Base-by-base conservation (phyloP, 1,140 invertebrate species). In the Anoplophora glabripennis region DNA sequence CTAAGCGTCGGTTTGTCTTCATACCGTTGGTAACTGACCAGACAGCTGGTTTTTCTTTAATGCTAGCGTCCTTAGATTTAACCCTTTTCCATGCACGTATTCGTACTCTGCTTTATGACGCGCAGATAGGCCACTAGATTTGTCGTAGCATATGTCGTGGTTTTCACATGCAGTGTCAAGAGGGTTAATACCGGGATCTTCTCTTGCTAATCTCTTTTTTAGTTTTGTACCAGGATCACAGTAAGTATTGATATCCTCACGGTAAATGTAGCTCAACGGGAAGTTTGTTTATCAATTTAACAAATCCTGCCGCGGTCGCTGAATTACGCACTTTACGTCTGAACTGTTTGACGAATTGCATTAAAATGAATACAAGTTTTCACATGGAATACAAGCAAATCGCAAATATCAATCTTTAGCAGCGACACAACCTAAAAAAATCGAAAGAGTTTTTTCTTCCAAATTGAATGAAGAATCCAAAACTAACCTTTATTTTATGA, bases 61-160 rank as follows among this genome's bases (percentile, higher is more conserved):
- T 35, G 57, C 34, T 64, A 49, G 72, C 53, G 53, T 79, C 72
- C 59, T 65, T 73, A 9, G 77, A 56, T 58, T 72, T 71, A 33
- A 76, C 65, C 63, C 71, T 60, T 54, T 70, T 10, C 68, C 68
- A 76, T 37, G 76, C 75, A 62, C 69, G 70, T 33, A 66, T 53
- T 65, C 33, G 57, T 67, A 62, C 70, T 79, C 76, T 14, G 77
- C 78, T 59, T 61, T 56, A 41, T 67, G 67, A 66, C 78, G 65
- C 21, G 62, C 59, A 14, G 52, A 17, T 49, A 76, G 53, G 67
- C 76, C 61, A 38, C 70, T 70, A 38, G 12, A 14, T 45, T 64
- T 65, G 55, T 76, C 54, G 64, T 69, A 71, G 33, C 56, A 53
- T 38, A 70, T 67, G 52, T 71, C 64, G 56, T 71, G 70, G 10